Percentiles rank a stretch among this genome's conserved stretches.
Conservation (phyloP, 1,140 invertebrate genomes). For the Potamilus streckersoni region DNA sequence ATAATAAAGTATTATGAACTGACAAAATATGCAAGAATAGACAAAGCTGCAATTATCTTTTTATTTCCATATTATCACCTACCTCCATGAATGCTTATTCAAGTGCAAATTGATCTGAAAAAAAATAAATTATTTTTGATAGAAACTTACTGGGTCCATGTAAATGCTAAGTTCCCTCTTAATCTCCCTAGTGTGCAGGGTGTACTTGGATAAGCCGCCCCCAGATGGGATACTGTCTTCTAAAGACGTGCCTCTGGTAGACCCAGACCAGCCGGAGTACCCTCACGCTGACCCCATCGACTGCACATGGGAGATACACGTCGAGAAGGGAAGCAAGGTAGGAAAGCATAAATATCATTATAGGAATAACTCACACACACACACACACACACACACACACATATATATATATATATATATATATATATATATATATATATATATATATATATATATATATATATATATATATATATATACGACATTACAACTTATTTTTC, state of each 20-base stretch:
- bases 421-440: too few relatives aligned
- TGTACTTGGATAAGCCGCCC: slow-evolving; percentile 27
- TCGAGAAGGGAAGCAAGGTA: slow-evolving; percentile 16
- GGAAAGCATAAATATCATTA: not conserved
- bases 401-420: too few relatives aligned
- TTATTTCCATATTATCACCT: slow-evolving; percentile 12
- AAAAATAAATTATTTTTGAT: too few relatives aligned
- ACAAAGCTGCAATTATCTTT: not conserved
- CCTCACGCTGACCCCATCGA: slow-evolving; percentile 22
- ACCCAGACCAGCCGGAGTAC: slow-evolving; percentile 18
- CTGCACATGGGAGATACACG: slow-evolving; percentile 33
- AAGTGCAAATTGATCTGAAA: not conserved
- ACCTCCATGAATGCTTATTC: slow-evolving; percentile 3
- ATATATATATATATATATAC: too few relatives aligned
- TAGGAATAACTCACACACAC: too few relatives aligned
- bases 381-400: too few relatives aligned
- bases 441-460: too few relatives aligned
- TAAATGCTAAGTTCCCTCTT: too few relatives aligned
- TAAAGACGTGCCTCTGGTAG: slow-evolving; percentile 26
- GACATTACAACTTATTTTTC: too few relatives aligned
- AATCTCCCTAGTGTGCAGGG: slow-evolving; percentile 16
- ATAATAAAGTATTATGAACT: too few relatives aligned
- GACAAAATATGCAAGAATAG: too few relatives aligned
- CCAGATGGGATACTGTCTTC: slow-evolving; percentile 20
- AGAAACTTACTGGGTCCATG: too few relatives aligned